Conservation (phyloP, 2,113 vertebrate genomes). For the Casuarius casuarius region DNA sequence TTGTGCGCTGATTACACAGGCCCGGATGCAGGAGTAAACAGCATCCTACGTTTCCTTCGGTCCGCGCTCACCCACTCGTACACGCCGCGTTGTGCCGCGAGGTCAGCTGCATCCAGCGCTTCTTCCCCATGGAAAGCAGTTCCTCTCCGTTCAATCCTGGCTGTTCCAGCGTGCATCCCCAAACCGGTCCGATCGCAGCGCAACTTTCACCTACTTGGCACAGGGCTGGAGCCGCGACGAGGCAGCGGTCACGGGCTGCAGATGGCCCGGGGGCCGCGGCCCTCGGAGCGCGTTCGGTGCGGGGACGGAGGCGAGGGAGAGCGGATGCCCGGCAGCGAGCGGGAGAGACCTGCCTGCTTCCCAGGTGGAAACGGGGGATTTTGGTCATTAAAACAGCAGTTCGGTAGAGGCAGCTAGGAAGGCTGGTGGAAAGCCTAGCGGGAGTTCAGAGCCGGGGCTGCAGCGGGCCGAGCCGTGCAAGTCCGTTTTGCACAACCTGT, state of each 20-base stretch:
- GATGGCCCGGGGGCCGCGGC: background rate
- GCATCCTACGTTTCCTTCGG: background rate
- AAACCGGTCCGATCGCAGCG: rapidly evolving
- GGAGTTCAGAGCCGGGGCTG: rapidly evolving
- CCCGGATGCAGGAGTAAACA: rapidly evolving
- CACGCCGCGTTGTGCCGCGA: rapidly evolving
- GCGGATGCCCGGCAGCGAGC: rapidly evolving
- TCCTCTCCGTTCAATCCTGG: rapidly evolving
- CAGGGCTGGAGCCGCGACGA: rapidly evolving
- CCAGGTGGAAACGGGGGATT: background rate
- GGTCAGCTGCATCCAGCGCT: rapidly evolving
- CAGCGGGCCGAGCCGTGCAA: too few relatives aligned
- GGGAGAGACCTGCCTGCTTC: too few relatives aligned
- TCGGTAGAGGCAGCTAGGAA: background rate
- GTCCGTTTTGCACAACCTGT: too few relatives aligned
- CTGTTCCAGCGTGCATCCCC: rapidly evolving
- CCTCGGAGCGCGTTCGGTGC: background rate
- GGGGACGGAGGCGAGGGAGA: background rate
- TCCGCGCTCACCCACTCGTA: rapidly evolving
- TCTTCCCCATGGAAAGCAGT: rapidly evolving
- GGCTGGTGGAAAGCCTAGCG: rapidly evolving
- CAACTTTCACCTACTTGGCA: rapidly evolving
- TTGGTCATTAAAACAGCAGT: background rate
- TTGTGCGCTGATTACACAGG: background rate
- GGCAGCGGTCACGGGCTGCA: background rate